Evolutionary conservation across 2,888 invertebrate genomes (phyloP).

Genomic region (Steinernema scapterisci): DNA sequence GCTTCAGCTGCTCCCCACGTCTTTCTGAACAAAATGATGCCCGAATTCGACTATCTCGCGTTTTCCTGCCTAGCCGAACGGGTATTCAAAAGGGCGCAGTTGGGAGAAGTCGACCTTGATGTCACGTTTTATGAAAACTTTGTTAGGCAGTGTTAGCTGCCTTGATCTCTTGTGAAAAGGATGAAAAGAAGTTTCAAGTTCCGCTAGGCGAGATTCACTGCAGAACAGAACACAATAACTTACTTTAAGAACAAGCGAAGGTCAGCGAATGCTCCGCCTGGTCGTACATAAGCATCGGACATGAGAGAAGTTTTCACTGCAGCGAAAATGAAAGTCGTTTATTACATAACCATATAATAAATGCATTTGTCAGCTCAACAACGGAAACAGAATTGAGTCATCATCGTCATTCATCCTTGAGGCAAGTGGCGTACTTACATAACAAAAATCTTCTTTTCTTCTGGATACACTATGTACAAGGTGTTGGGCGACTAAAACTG

Average conservation of each 20-base stretch:
- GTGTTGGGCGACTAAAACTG: slow-evolving; percentile 4
- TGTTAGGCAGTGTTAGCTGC: background rate
- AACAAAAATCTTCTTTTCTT: background rate
- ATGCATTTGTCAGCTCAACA: slow-evolving; percentile 27
- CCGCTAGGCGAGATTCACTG: too few species aligned
- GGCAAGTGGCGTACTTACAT: slow-evolving; percentile 6
- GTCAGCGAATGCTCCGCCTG: too few species aligned
- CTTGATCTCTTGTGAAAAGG: too few species aligned
- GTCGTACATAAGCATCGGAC: too few species aligned
- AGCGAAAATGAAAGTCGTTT: slow-evolving; percentile 15
- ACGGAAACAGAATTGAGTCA: slow-evolving; percentile 3
- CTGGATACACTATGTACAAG: slow-evolving; percentile 19
- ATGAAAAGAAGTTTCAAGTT: too few species aligned
- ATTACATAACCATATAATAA: background rate
- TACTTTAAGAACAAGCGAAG: too few species aligned
- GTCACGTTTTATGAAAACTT: background rate
- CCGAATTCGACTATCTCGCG: slow-evolving; percentile 32
- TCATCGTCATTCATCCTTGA: background rate
- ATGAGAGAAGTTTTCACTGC: too few species aligned
- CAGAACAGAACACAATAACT: too few species aligned
- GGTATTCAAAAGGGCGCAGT: background rate
- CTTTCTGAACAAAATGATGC: slow-evolving; percentile 34
- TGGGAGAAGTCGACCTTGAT: background rate
- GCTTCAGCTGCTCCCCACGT: background rate
- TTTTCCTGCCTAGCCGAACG: slow-evolving; percentile 29